Percentiles rank a stretch among this genome's conserved stretches.
Evolutionary conservation across 2,888 invertebrate species (phyloP).

Genomic region (Baccha elongata): DNA sequence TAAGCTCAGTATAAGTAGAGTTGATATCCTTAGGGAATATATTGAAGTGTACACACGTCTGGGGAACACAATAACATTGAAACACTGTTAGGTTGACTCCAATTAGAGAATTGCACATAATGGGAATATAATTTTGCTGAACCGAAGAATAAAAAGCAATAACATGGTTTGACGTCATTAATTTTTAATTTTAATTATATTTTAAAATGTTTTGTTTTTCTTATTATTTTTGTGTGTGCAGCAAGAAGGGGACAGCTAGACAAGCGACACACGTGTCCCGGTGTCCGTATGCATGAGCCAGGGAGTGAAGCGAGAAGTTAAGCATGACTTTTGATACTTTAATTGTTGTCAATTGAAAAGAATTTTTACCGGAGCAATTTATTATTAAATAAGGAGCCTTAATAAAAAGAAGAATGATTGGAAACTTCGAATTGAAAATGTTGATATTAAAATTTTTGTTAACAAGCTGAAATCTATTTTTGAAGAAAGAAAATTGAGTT

Average conservation of each 20-base stretch:
- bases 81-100: constrained; percentile 39
- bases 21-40: constrained; percentile 10
- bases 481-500: too few species aligned
- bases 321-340: constrained; percentile 7
- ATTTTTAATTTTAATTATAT: constrained; percentile 65
- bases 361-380: too few species aligned
- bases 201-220: constrained; percentile 24
- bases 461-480: too few species aligned
- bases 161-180: constrained; percentile 37
- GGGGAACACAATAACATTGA: neutral
- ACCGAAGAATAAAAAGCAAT: constrained; percentile 10
- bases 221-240: neutral
- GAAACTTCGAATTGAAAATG: too few species aligned
- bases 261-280: constrained; percentile 35
- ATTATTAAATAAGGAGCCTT: too few species aligned
- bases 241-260: constrained; percentile 3
- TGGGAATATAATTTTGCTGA: constrained; percentile 15
- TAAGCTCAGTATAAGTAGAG: neutral
- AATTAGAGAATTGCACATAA: constrained; percentile 56
- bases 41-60: constrained; percentile 20
- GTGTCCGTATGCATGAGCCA: too few species aligned
- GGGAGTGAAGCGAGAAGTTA: neutral
- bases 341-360: constrained; percentile 24
- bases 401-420: too few species aligned
- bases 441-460: too few species aligned